Evolutionary conservation across 2,888 invertebrate species (phyloP).

Genomic region (Oligia fasciuncula): DNA sequence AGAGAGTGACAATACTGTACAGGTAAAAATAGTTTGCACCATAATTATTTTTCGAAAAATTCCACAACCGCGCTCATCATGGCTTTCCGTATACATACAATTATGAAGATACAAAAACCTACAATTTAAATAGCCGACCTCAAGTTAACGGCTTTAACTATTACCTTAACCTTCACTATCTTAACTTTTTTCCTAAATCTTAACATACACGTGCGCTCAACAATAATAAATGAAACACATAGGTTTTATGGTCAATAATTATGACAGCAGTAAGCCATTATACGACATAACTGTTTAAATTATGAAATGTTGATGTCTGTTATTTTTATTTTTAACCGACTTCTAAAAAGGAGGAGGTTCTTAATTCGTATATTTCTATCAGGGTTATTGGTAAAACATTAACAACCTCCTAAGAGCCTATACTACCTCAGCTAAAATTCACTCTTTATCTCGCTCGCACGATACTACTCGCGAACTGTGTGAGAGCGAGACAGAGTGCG

Average conservation of each 20-base stretch:
- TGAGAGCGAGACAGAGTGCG: too few relatives aligned
- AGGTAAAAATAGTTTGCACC: background rate
- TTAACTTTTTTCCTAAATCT: constrained; percentile 23
- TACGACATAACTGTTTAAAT: background rate
- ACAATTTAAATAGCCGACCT: constrained; percentile 11
- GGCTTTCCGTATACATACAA: background rate
- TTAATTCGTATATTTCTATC: too few relatives aligned
- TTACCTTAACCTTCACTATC: background rate
- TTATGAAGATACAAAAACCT: constrained; percentile 15
- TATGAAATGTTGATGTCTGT: background rate
- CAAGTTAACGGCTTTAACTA: background rate
- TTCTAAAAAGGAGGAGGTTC: too few relatives aligned
- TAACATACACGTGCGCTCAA: background rate
- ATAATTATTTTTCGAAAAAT: background rate
- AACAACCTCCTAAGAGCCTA: too few relatives aligned
- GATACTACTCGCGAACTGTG: too few relatives aligned
- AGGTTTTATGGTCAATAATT: constrained; percentile 4
- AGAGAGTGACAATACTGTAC: too few relatives aligned
- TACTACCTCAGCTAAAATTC: too few relatives aligned
- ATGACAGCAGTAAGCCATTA: background rate
- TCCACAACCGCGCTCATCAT: background rate
- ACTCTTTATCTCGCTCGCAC: too few relatives aligned
- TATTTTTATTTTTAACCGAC: background rate
- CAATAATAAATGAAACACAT: background rate
- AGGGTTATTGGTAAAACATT: too few relatives aligned